phyloP scores from a whole-genome alignment of 1,140 invertebrate species.

The Grapholita molesta region DNA sequence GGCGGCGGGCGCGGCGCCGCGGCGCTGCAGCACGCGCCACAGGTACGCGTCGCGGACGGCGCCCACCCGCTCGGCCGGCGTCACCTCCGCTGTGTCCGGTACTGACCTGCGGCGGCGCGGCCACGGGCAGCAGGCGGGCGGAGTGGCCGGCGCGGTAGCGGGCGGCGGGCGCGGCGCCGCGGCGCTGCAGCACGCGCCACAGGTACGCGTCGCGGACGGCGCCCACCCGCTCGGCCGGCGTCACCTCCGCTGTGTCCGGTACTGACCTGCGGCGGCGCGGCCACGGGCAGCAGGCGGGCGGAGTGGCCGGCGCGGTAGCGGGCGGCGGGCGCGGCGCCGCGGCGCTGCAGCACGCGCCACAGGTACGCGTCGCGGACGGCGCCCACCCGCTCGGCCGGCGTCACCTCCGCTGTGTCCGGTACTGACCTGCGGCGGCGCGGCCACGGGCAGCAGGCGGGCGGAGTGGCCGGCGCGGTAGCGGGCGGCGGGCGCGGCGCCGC shows the following conservation, averaged over 20 bases:
- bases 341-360: constrained; percentile 84
- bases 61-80: background rate
- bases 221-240: background rate
- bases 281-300: constrained; percentile 83
- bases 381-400: background rate
- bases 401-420: too few species aligned
- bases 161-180: constrained; percentile 81
- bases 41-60: constrained; percentile 91
- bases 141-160: constrained; percentile 49
- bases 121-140: constrained; percentile 83
- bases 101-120: background rate
- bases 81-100: too few species aligned
- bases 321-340: constrained; percentile 81
- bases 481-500: constrained; percentile 87
- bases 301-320: constrained; percentile 49
- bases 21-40: constrained; percentile 91
- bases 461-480: constrained; percentile 70
- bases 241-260: too few species aligned
- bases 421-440: too few species aligned
- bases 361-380: constrained; percentile 91
- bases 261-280: background rate
- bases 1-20: constrained; percentile 86
- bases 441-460: background rate
- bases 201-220: constrained; percentile 91
- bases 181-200: constrained; percentile 88